These are phyloP conservation scores for Amphipoea lucens DNA, from an alignment of 2,888 invertebrate species.

Conservation along the genomic window DNA sequence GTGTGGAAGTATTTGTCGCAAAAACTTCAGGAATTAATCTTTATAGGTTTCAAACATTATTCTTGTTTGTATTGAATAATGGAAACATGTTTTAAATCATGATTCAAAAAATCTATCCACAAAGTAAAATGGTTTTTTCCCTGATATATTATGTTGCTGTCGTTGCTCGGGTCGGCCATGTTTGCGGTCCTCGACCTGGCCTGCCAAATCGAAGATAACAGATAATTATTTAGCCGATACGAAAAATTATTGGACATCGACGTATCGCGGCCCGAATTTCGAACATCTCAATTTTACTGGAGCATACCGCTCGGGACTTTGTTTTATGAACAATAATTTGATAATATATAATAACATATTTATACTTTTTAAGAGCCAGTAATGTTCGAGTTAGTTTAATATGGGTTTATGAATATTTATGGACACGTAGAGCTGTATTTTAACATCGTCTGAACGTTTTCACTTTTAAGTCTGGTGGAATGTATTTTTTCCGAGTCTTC, in stretches of 20 bases:
- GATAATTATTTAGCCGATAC: constrained; percentile 87
- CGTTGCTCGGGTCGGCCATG: constrained; percentile 79
- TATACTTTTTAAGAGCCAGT: constrained; percentile 34
- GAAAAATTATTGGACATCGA: constrained; percentile 84
- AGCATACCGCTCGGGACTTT: constrained; percentile 58
- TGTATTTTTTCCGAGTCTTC: constrained; percentile 39
- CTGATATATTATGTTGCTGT: constrained; percentile 72
- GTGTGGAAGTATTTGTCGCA: constrained; percentile 56
- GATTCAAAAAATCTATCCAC: constrained; percentile 53
- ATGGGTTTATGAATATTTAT: constrained; percentile 45
- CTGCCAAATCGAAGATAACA: constrained; percentile 85
- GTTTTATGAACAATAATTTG: constrained; percentile 59
- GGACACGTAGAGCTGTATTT: constrained; percentile 32
- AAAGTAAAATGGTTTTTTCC: constrained; percentile 43
- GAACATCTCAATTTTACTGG: constrained; percentile 84
- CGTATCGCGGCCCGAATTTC: constrained; percentile 80
- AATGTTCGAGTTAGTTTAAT: constrained; percentile 34
- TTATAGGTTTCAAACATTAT: constrained; percentile 60
- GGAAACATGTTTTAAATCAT: constrained; percentile 48
- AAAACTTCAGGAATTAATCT: constrained; percentile 64
- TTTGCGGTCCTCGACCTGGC: constrained; percentile 82
- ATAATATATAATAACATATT: constrained; percentile 58
- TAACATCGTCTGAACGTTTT: constrained; percentile 38
- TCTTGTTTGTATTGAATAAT: constrained; percentile 60
- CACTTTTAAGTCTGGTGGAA: constrained; percentile 31